Evolutionary conservation across 2,888 invertebrate genomes (phyloP), one percentile per base, ranked within the genome.

Genomic region (Ennomos quercinarius): DNA sequence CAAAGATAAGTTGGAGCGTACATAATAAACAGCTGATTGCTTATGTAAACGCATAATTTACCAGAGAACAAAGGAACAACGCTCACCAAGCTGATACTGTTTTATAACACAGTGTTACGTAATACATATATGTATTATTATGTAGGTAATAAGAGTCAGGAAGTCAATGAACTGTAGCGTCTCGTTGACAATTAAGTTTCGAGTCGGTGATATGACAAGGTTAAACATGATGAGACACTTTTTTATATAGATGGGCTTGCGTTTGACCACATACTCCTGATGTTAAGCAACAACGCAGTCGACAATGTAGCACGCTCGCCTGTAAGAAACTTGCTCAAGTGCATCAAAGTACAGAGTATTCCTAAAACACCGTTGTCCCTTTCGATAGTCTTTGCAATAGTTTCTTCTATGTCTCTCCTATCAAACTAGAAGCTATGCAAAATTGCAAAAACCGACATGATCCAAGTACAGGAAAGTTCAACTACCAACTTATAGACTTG

Each of bases 21-120:
- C 64, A 65, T 63, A 65, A 63, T 64, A 73, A 73, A 73, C 76
- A 78, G 77, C 74, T 77, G 78, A 77, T 78, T 75, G 65, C 57
- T 65, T 67, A 67, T 67, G 72, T 68, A 72, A 71, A 69, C 67
- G 48, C 46, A 27, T 6, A 27, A 53, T 68, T 62, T 56, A 69
- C 38, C 53, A 13, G 42, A 45, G 67, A 65, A 77, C 75, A 76
- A 77, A 73, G 72, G 66, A 70, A 58, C 51, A 64, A 51, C 34
- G 57, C 52, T 44, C 12, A 61, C 44, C 65, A 46, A 46, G 60
- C 42, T 57, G 54, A 56, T 58, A 58, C 44, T 34, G 50, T 56
- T n/a, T 41, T 46, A 64, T 64, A 47, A 61, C 58, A 56, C 57
- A 55, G 48, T 55, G 50, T 61, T 56, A 53, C 50, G 53, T 64